phyloP scores from a whole-genome alignment of 1,140 invertebrate species.

The Neodiprion fabricii region DNA sequence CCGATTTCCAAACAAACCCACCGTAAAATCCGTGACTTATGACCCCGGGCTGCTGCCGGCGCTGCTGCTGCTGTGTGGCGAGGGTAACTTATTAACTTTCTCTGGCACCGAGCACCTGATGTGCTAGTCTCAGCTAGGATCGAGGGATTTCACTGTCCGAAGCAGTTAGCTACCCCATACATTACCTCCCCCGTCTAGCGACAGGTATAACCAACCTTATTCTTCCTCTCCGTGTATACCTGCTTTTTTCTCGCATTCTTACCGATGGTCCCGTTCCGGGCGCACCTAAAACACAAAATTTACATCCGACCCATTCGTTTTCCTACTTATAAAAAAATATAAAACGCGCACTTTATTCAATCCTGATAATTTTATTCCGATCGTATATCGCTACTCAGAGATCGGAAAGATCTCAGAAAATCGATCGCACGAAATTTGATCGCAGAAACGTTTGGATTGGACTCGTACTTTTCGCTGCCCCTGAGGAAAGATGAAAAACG shows the following conservation, averaged over 20 bases:
- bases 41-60: slow-evolving; percentile 18
- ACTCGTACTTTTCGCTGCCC: background rate
- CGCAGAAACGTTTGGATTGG: no score
- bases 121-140: background rate
- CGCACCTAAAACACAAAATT: background rate
- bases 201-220: background rate
- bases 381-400: no score
- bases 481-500: background rate
- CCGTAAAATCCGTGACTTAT: slow-evolving; percentile 42
- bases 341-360: no score
- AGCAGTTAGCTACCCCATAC: slow-evolving; percentile 6
- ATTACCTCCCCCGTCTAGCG: slow-evolving; percentile 2
- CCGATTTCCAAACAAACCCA: slow-evolving; percentile 31
- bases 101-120: background rate
- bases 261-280: background rate
- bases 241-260: background rate
- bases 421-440: no score
- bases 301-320: no score
- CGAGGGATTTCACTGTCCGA: background rate
- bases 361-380: no score
- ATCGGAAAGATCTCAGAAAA: no score
- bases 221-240: background rate
- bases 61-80: background rate
- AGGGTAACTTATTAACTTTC: slow-evolving; percentile 4
- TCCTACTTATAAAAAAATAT: no score